phyloP scores from a whole-genome alignment of 2,888 invertebrate species.

The Andricus quercusramuli region DNA sequence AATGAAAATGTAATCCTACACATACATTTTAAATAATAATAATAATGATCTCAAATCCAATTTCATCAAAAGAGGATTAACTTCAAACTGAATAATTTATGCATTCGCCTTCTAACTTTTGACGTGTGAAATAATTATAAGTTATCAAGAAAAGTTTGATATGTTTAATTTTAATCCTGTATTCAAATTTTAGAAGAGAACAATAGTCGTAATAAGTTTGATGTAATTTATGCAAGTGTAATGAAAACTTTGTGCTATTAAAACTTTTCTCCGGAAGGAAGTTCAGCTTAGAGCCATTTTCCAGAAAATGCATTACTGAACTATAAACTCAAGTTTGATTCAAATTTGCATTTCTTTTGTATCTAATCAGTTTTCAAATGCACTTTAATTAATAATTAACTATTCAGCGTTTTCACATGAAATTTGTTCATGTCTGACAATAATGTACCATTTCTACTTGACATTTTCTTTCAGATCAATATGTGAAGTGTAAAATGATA shows the following conservation, averaged over 20 bases:
- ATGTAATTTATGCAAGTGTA: neutral
- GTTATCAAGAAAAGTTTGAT: neutral
- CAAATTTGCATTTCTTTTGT: neutral
- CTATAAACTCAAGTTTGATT: neutral
- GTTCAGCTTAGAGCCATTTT: neutral
- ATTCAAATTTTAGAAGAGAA: neutral
- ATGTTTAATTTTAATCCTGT: neutral
- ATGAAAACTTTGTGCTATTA: neutral
- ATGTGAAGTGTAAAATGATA: neutral
- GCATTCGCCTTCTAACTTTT: neutral
- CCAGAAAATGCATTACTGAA: neutral
- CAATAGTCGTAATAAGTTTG: neutral
- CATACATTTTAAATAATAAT: too few relatives aligned
- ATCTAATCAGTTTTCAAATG: neutral
- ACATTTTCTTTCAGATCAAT: neutral
- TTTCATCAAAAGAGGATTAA: too few relatives aligned
- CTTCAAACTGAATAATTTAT: neutral
- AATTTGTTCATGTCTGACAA: neutral
- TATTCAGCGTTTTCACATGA: neutral
- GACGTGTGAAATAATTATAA: neutral
- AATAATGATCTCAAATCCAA: too few relatives aligned
- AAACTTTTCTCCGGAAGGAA: neutral
- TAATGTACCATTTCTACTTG: neutral
- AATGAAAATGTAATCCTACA: too few relatives aligned
- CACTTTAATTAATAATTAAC: neutral